A percentile compares a stretch with the other conserved stretches of the same genome.
These are phyloP conservation scores for Microctenopoma stevenorrisi DNA, from an alignment of 2,797 vertebrate genomes.

Conservation along the genomic window DNA sequence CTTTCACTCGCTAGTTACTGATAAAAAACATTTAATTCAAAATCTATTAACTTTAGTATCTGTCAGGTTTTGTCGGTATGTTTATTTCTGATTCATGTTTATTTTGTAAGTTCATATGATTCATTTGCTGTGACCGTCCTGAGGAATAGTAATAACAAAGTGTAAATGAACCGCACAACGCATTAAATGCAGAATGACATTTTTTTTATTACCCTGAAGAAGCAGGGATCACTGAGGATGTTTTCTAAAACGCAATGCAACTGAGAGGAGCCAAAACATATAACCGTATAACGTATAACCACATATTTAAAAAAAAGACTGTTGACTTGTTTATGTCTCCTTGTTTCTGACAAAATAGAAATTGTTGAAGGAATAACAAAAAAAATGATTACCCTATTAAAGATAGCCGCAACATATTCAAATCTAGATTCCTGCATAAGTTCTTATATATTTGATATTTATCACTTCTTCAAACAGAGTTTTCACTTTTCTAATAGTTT, in stretches of 20 bases:
- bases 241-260: constrained; percentile 46
- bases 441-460: no score
- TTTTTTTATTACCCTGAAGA: constrained; percentile 48
- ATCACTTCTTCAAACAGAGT: no score
- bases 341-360: no score
- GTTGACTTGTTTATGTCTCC: not conserved
- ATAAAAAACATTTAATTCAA: constrained; percentile 15
- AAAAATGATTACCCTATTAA: no score
- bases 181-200: constrained; percentile 49
- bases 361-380: no score
- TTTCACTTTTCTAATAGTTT: no score
- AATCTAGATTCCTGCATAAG: no score
- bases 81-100: constrained; percentile 49
- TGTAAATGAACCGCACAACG: constrained; percentile 57
- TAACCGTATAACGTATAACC: not conserved
- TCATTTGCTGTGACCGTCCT: constrained; percentile 42
- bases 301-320: constrained; percentile 23
- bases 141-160: constrained; percentile 14
- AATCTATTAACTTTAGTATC: constrained; percentile 33
- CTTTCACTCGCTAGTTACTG: constrained; percentile 44
- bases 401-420: no score
- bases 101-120: constrained; percentile 48
- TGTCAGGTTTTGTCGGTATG: constrained; percentile 17
- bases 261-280: constrained; percentile 13
- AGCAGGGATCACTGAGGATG: constrained; percentile 30